Evolutionary conservation across 1,140 invertebrate species (phyloP), one percentile per base, ranked within the genome.

Genomic region (Galleria mellonella): DNA sequence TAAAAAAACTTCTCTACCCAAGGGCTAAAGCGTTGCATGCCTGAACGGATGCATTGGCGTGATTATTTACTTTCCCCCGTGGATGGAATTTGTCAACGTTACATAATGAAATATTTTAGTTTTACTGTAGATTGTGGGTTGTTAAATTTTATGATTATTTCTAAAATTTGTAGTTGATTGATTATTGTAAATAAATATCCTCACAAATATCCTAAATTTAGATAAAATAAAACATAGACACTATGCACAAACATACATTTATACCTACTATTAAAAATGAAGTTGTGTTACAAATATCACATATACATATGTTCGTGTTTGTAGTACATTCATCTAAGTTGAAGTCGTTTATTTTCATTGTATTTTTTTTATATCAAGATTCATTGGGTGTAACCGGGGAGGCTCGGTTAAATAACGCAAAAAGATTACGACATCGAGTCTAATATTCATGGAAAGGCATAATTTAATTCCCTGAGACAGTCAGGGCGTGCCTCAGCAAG

Each of bases 401-500:
- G 53, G 43, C 55, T 62, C 46, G 62, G 56, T 72, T 72, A 70
- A 74, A 62, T 70, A 76, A 83, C 60, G 65, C 62, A 70, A 75
- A 78, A 76, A 77, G 65, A 78, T 72, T 68, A 70, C 68, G 60
- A 74, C 71, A 65, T 66, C 66, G 49, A 63, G 61, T 81, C 76
- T 78, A 83, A 83, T 81, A 83, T 83, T 83, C 79, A 83, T 81
- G 68, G 70, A 69, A 81, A 81, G 51, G 53, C 74, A 81, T 83
- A 83, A 83, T 83, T 83, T 81, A 70, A 83, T 81, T 78, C 68
- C 17, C 45, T 37, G 52, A 69, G 74, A 83, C 76, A 70, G 67
- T 61, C 60, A 56, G 68, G 52, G 58, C 52, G 64, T 47, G 31
- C 29, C 55, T 45, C 50, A 37, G 54, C 64, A 45, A 55, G 56